phyloP scores from a whole-genome alignment of 2,797 vertebrate species.

The Gymnothorax javanicus region DNA sequence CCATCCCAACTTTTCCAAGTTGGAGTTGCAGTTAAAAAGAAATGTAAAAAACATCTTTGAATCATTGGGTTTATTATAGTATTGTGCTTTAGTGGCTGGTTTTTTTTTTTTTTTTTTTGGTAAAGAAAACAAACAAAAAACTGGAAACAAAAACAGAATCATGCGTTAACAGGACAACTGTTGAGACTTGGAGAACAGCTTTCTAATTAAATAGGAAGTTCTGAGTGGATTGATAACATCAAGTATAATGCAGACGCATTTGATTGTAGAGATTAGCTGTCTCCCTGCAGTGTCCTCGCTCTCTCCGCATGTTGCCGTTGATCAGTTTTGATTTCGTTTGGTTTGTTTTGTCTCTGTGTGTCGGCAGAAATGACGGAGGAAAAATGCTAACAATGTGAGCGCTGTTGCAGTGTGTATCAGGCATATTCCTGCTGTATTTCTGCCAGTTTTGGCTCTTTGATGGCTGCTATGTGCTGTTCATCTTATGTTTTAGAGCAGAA shows the following conservation, averaged over 20 bases:
- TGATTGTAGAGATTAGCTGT: background rate
- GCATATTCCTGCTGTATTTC: background rate
- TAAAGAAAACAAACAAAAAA: no score
- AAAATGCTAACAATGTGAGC: background rate
- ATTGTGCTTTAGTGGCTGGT: no score
- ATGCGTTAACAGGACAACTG: no score
- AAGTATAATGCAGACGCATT: background rate
- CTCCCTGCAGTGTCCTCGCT: background rate
- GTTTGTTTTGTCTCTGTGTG: background rate
- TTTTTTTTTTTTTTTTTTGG: no score
- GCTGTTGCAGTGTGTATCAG: background rate
- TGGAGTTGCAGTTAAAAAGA: no score
- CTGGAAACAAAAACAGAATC: no score
- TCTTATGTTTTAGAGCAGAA: background rate
- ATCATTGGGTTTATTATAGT: no score
- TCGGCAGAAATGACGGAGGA: background rate
- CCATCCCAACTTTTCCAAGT: no score
- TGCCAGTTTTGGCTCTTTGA: background rate
- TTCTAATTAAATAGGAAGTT: background rate
- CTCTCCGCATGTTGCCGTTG: background rate
- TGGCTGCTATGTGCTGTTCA: background rate
- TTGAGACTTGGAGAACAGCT: constrained; percentile 58
- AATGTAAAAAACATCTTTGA: no score
- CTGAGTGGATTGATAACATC: background rate
- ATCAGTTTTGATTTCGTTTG: background rate